These are phyloP conservation scores for Dyspetes luteomarginatus DNA, from an alignment of 2,888 invertebrate genomes.

Conservation along the genomic window DNA sequence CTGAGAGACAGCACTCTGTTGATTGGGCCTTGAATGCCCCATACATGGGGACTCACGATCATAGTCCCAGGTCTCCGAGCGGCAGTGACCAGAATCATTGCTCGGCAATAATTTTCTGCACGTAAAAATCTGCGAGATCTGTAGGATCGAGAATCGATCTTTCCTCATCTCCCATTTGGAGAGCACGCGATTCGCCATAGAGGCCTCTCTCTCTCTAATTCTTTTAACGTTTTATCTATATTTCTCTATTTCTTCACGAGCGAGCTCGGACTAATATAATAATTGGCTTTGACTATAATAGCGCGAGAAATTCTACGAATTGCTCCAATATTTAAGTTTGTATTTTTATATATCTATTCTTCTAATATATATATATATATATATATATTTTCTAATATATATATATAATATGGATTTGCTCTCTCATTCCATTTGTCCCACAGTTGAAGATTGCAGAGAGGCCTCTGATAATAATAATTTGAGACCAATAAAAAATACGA, in stretches of 20 bases:
- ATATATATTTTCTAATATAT: background rate
- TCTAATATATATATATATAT: background rate
- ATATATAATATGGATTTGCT: background rate
- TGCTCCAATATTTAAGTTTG: constrained; percentile 1
- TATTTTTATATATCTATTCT: background rate
- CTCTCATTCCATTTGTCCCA: background rate
- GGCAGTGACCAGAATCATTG: constrained; percentile 56
- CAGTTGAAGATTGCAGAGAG: background rate
- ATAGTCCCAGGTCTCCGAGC: constrained; percentile 17
- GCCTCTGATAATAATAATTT: background rate
- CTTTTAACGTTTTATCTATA: background rate
- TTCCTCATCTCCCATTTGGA: background rate
- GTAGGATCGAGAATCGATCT: background rate
- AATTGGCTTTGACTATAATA: background rate
- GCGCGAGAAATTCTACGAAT: background rate
- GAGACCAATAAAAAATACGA: background rate
- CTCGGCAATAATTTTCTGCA: constrained; percentile 37
- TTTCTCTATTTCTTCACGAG: background rate
- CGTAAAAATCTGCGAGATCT: background rate
- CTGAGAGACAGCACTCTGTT: too few species aligned
- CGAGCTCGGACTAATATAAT: background rate
- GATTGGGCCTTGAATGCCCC: too few species aligned
- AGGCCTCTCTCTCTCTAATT: background rate
- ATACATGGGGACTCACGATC: too few species aligned
- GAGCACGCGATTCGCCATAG: background rate